These are phyloP conservation scores for Ifrita kowaldi DNA, from an alignment of 2,113 vertebrate genomes.

Conservation along the genomic window DNA sequence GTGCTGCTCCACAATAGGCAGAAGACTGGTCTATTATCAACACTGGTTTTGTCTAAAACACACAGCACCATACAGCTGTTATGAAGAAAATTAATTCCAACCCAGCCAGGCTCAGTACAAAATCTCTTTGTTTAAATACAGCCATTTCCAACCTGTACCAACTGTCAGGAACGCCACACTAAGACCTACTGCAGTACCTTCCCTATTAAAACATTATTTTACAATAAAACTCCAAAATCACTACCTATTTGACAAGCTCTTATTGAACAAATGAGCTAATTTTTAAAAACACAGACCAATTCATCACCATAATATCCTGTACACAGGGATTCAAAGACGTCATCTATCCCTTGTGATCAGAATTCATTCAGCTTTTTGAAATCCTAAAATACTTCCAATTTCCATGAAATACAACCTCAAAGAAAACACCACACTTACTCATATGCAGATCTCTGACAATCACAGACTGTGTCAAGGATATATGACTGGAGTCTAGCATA, in stretches of 20 bases:
- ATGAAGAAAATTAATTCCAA: background rate
- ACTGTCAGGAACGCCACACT: background rate
- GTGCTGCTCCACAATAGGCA: background rate
- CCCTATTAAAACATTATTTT: background rate
- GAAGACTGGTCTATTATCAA: background rate
- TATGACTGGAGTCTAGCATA: background rate
- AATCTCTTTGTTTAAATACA: background rate
- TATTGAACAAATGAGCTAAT: background rate
- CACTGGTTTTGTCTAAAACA: background rate
- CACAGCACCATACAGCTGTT: background rate
- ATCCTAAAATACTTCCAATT: background rate
- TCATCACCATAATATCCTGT: background rate
- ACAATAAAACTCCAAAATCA: background rate
- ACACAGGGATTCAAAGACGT: background rate
- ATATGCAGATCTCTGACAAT: background rate
- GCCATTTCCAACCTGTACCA: background rate
- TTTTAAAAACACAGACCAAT: background rate
- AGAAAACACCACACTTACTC: background rate
- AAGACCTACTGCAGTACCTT: background rate
- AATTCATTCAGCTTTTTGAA: background rate
- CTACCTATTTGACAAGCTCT: background rate
- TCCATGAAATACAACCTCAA: background rate
- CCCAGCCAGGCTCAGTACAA: background rate
- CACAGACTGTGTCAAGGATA: background rate
- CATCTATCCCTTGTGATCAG: background rate